Evolutionary conservation across 2,888 invertebrate species (phyloP).

Genomic region (Diarsia dahlii): DNA sequence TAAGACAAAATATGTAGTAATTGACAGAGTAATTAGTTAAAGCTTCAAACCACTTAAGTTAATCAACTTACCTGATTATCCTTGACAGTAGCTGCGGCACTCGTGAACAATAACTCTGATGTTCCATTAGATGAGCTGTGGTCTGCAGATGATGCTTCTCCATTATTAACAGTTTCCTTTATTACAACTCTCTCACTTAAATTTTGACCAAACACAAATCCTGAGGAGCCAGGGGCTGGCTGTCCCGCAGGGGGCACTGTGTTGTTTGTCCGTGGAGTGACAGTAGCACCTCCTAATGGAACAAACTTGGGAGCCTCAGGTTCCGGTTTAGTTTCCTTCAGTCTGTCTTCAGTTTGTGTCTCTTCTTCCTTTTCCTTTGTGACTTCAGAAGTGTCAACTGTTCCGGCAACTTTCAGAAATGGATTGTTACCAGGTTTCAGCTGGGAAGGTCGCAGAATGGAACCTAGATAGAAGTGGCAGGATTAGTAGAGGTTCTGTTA

Average conservation of each 20-base stretch:
- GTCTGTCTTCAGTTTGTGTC: constrained; percentile 73
- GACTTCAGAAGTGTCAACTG: constrained; percentile 68
- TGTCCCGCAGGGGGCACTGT: constrained; percentile 88
- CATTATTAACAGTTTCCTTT: constrained; percentile 90
- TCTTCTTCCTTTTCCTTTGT: constrained; percentile 72
- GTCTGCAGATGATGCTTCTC: constrained; percentile 80
- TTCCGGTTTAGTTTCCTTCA: constrained; percentile 78
- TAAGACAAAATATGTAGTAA: neutral
- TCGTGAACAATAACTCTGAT: constrained; percentile 94
- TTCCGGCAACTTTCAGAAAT: constrained; percentile 79
- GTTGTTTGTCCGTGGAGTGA: constrained; percentile 82
- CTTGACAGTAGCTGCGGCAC: constrained; percentile 91
- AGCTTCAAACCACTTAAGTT: constrained; percentile 9
- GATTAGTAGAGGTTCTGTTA: neutral
- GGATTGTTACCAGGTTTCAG: constrained; percentile 84
- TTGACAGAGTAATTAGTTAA: constrained; percentile 21
- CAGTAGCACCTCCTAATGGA: constrained; percentile 83
- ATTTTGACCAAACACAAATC: constrained; percentile 98
- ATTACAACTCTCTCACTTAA: constrained; percentile 95
- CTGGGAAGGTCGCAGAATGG: constrained; percentile 86
- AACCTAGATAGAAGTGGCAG: constrained; percentile 73
- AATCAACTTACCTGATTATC: constrained; percentile 82
- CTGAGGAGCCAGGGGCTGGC: constrained; percentile 84
- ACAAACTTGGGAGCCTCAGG: constrained; percentile 87
- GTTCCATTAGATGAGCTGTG: constrained; percentile 91